Evolutionary conservation across 2,797 vertebrate species (phyloP), one percentile per base, ranked within the genome.

Genomic region (Miichthys miiuy): DNA sequence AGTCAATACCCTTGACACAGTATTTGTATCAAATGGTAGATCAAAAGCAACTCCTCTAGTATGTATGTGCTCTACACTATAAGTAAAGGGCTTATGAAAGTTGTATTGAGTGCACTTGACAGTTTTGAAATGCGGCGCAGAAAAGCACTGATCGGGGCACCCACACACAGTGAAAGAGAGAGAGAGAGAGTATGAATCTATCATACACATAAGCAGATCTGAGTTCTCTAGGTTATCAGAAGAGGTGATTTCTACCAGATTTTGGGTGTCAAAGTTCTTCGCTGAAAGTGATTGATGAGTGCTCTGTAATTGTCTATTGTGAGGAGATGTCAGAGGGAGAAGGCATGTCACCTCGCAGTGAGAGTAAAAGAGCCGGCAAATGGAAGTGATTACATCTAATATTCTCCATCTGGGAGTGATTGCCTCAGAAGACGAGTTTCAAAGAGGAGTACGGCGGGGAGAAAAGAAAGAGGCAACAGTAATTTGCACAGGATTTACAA

Each of bases 301-400:
- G 77, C 84, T 77, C 21, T 3, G 87, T 93, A 93, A 93, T 90
- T 92, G 92, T 93, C 85, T 85, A 88, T 90, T 87, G 89, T 91
- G 87, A 91, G 87, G 81, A 68, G 85, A 90, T 84, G 92, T 90
- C 87, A 86, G 89, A 83, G 67, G 61, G 87, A 91, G 90, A 88
- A 78, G 66, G 80, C 82, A 34, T 78, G 86, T 94, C 95, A 94
- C 92, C 87, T 93, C 90, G 84, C 91, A 90, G 90, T 82, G 91
- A 93, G 91, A 93, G 92, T 93, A 90, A 87, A 86, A 90, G 89
- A 92, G 86, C 72, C 56, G 42, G 83, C 86, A 86, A 92, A 91
- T 94, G 94, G 94, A 94, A 94, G 92, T 82, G 92, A 95, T 96
- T 95, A 95, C 80, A 78, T 94, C 87, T 95, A 95, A 95, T 95